These are phyloP conservation scores for Leptopilina boulardi DNA, from an alignment of 1,140 invertebrate species.

Conservation along the genomic window DNA sequence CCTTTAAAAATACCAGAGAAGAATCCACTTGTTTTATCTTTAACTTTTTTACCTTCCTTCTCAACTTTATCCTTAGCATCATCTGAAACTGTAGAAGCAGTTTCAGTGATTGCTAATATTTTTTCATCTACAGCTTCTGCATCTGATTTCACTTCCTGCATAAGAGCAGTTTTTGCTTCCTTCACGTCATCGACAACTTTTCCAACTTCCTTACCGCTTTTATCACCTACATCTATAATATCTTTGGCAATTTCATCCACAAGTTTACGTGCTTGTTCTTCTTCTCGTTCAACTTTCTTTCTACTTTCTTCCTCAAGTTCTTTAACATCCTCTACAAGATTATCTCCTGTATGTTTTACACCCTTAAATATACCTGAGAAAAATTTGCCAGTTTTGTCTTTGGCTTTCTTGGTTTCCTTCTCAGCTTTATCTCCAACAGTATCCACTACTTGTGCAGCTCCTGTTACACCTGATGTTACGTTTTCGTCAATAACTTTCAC, in stretches of 20 bases:
- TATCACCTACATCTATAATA: background rate
- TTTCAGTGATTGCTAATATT: background rate
- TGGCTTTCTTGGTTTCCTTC: slow-evolving; percentile 50
- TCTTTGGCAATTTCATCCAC: slow-evolving; percentile 40
- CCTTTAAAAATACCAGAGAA: background rate
- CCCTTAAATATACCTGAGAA: slow-evolving; percentile 63
- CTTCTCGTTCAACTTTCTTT: slow-evolving; percentile 50
- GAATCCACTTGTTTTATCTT: slow-evolving; percentile 29
- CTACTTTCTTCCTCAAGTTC: slow-evolving; percentile 59
- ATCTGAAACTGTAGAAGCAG: background rate
- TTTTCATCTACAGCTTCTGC: background rate
- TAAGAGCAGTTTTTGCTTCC: background rate
- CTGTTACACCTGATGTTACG: slow-evolving; percentile 61
- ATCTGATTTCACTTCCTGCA: slow-evolving; percentile 16
- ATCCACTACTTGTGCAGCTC: slow-evolving; percentile 38
- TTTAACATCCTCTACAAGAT: slow-evolving; percentile 52
- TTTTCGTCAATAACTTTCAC: slow-evolving; percentile 49
- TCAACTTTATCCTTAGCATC: slow-evolving; percentile 34
- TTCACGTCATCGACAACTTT: slow-evolving; percentile 10
- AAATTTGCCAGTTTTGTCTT: slow-evolving; percentile 62
- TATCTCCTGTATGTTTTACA: slow-evolving; percentile 58
- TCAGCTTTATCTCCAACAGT: slow-evolving; percentile 36
- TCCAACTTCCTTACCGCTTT: background rate
- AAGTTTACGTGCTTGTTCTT: slow-evolving; percentile 40
- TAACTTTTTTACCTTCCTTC: background rate